phyloP scores from a whole-genome alignment of 30 jellyfish, hydroid and myxozoan species.

The Phacellophora camtschatica region DNA sequence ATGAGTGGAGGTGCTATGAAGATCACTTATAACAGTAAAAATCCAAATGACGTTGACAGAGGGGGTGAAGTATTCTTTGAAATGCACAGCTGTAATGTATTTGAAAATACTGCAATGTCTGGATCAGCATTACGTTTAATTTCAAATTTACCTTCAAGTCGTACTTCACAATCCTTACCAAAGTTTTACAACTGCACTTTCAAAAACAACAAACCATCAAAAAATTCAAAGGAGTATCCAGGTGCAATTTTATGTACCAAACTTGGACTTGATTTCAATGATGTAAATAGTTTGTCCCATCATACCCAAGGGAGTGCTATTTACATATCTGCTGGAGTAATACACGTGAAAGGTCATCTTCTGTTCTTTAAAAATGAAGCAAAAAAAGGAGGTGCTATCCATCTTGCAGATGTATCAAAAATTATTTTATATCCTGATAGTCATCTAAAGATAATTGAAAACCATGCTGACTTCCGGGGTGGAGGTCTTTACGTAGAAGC shows the following conservation, averaged over 20 bases:
- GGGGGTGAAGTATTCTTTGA: constrained; percentile 20
- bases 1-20: constrained; percentile 77
- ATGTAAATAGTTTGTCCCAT: neutral
- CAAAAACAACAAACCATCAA: constrained; percentile 26
- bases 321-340: constrained; percentile 34
- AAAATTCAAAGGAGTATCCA: constrained; percentile 54
- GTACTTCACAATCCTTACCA: constrained; percentile 30
- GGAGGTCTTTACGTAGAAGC: constrained; percentile 67
- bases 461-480: constrained; percentile 66
- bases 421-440: constrained; percentile 38
- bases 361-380: constrained; percentile 18
- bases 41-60: constrained; percentile 25
- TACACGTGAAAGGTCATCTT: constrained; percentile 46
- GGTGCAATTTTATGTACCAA: constrained; percentile 63
- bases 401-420: constrained; percentile 52
- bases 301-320: constrained; percentile 62
- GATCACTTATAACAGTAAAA: constrained; percentile 38
- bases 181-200: constrained; percentile 16
- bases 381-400: constrained; percentile 53
- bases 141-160: constrained; percentile 40
- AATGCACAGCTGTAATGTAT: constrained; percentile 28
- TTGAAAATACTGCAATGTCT: constrained; percentile 47
- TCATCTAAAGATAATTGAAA: constrained; percentile 8
- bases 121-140: constrained; percentile 66
- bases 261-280: constrained; percentile 44